Evolutionary conservation across 2,113 vertebrate genomes (phyloP).

Genomic region (Isichthys henryi): DNA sequence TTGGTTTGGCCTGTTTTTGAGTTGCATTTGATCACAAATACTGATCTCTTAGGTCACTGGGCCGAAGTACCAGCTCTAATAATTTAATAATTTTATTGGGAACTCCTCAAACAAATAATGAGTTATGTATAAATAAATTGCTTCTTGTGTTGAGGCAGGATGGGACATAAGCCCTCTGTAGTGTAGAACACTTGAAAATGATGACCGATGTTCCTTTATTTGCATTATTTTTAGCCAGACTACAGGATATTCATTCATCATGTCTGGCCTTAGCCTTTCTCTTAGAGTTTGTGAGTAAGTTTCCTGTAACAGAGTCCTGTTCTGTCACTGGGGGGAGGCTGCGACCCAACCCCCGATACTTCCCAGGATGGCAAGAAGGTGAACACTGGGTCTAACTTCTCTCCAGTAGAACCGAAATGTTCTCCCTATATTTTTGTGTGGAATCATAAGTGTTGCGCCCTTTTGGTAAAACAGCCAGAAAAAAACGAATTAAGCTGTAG

Average conservation of each 20-base stretch:
- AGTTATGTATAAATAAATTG: not conserved
- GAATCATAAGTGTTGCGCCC: not conserved
- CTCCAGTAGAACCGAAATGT: not conserved
- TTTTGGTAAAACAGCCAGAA: not conserved
- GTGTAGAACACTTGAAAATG: not conserved
- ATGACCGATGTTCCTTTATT: not conserved
- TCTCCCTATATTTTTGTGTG: not conserved
- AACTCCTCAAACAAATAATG: not conserved
- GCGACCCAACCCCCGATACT: not conserved
- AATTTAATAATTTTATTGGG: not conserved
- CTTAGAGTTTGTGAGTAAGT: not conserved
- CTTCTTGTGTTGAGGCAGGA: not conserved
- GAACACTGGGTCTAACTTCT: not conserved
- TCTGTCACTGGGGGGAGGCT: not conserved
- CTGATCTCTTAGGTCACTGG: not conserved
- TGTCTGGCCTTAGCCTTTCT: not conserved
- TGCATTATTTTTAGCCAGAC: not conserved
- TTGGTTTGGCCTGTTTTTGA: not conserved
- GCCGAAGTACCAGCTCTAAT: not conserved
- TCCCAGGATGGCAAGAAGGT: not conserved
- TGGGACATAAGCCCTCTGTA: not conserved
- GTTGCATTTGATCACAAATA: not conserved
- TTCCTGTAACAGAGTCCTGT: not conserved
- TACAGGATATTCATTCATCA: not conserved
- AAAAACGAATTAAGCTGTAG: not conserved